Percentiles rank a stretch among this genome's conserved stretches.
Conservation (phyloP, 2,888 invertebrate genomes). For the Drosophila neotestacea region DNA sequence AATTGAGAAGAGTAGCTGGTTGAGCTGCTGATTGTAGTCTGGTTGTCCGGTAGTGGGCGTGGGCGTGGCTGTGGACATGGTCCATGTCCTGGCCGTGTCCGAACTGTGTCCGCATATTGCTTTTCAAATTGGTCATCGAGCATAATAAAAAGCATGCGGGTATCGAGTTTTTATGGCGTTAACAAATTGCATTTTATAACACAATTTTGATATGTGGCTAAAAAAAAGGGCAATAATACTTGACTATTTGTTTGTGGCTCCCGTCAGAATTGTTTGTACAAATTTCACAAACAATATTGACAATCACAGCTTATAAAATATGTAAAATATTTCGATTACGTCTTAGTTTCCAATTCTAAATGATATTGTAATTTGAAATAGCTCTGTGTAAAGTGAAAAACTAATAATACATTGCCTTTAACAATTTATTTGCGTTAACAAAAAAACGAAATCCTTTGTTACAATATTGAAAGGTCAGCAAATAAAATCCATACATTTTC, state of each 20-base stretch:
- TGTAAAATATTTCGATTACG: neutral
- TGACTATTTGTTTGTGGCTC: constrained; percentile 51
- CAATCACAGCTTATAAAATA: constrained; percentile 4
- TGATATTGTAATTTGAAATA: neutral
- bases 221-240: constrained; percentile 44
- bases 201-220: constrained; percentile 63
- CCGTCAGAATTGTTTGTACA: constrained; percentile 24
- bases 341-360: neutral
- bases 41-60: constrained; percentile 17
- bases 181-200: constrained; percentile 79
- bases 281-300: constrained; percentile 20
- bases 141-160: constrained; percentile 65
- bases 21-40: constrained; percentile 44
- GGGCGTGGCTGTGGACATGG: constrained; percentile 5
- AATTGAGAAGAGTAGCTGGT: constrained; percentile 62
- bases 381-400: neutral
- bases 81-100: constrained; percentile 8
- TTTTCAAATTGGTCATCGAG: constrained; percentile 77
- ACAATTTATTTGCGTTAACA: neutral
- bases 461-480: constrained; percentile 14
- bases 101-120: constrained; percentile 61
- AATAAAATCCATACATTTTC: constrained; percentile 28
- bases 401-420: constrained; percentile 2
- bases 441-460: constrained; percentile 8
- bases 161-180: constrained; percentile 71